Evolutionary conservation across 1,140 invertebrate genomes (phyloP), one percentile per base, ranked within the genome.

Genomic region (Planococcus citri): DNA sequence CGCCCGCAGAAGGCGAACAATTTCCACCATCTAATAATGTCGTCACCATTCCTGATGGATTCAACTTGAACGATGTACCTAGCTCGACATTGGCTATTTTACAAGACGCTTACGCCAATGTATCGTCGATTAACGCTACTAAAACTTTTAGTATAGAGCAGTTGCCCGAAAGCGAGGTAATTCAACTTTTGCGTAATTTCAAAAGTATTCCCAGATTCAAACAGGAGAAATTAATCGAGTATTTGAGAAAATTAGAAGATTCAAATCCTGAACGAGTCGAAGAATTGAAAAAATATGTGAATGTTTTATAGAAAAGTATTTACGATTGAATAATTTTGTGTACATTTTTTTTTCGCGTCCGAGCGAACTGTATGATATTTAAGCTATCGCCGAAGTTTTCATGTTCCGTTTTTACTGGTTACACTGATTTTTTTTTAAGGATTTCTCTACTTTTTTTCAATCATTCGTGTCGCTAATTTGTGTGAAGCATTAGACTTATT

Each of bases 111-210:
- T 1, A 57, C 3, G 58, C 68, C 22, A 41, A 70, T 41, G 25
- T 67, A 12, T 68, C 61, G 20, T 22, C 14, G 6, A 4, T 1
- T 37, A 27, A 64, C 67, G 27, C 69, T 25, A 22, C 27, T 9
- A 68, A 72, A 68, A 61, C 64, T 67, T 79, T 73, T n/a, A 69
- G 77, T n/a, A 85, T 89, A 82, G 88, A 89, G 69, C 85, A 83
- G 21, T 76, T 91, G 0, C 88, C 87, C 0, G 88, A 91, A 74
- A 83, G 84, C 0, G 89, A 91, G 73, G 75, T 91, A 21, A 87
- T 89, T 73, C 84, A 86, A 0, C 75, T 90, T 0, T 76, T 92
- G 29, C 87, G 89, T 75, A 91, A 90, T 75, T 91, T 91, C 73
- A 87, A 87, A 76, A 86, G 89, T 73, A 76, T 92, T 0, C 86